phyloP scores from a whole-genome alignment of 2,113 vertebrate genomes.

The Coptodon rendalli region DNA sequence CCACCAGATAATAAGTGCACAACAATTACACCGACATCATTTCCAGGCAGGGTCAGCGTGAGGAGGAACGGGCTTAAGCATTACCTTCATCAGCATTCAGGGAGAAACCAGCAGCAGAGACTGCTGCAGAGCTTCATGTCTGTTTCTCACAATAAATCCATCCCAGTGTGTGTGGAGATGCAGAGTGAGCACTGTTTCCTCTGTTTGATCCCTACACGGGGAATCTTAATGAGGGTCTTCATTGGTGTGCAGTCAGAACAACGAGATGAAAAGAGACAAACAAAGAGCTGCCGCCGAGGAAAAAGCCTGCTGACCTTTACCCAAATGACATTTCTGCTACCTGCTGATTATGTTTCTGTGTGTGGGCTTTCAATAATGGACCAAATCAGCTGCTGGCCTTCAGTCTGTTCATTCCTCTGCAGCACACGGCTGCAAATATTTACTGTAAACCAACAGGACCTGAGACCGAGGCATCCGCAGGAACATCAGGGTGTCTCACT shows the following conservation, averaged over 20 bases:
- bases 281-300: background rate
- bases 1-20: background rate
- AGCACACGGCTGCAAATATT: background rate
- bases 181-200: background rate
- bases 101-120: background rate
- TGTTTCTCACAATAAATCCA: background rate
- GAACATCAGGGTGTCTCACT: too few species aligned
- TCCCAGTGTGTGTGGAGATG: background rate
- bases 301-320: background rate
- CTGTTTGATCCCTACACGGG: background rate
- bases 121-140: background rate
- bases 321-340: background rate
- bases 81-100: background rate
- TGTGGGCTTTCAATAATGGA: background rate
- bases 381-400: background rate
- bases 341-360: background rate
- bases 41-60: background rate
- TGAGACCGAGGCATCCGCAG: background rate
- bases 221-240: background rate
- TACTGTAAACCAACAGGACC: background rate
- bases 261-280: background rate
- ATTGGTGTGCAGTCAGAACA: background rate
- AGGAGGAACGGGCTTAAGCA: background rate
- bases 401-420: background rate
- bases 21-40: background rate